phyloP scores from a whole-genome alignment of 2,888 invertebrate genomes.

The Drosophila multiciliata region DNA sequence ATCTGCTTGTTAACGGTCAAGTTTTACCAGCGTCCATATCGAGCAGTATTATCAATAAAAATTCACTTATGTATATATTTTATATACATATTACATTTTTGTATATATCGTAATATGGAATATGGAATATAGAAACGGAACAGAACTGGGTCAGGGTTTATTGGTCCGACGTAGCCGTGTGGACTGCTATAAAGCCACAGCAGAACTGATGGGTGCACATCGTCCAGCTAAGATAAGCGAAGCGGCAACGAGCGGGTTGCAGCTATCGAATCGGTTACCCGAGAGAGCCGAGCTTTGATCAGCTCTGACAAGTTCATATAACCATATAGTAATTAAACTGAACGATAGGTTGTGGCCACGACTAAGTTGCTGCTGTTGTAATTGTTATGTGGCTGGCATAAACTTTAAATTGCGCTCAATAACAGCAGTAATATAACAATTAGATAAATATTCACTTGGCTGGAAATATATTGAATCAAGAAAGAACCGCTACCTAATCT shows the following conservation, averaged over 20 bases:
- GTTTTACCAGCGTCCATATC: background rate
- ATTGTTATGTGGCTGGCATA: constrained; percentile 31
- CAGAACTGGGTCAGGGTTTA: background rate
- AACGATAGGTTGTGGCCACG: constrained; percentile 21
- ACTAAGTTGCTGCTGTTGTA: constrained; percentile 16
- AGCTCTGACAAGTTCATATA: background rate
- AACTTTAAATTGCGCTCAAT: constrained; percentile 3
- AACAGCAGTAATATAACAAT: background rate
- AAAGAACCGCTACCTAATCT: background rate
- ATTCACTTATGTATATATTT: background rate
- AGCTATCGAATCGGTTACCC: constrained; percentile 4
- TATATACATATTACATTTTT: background rate
- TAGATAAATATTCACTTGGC: background rate
- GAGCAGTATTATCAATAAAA: background rate
- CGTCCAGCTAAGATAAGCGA: constrained; percentile 19
- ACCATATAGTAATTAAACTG: background rate
- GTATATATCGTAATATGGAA: background rate
- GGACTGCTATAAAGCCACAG: constrained; percentile 6
- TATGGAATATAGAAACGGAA: background rate
- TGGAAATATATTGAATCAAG: background rate
- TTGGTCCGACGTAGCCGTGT: background rate
- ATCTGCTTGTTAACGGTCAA: background rate
- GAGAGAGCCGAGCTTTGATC: constrained; percentile 17
- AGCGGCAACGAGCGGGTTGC: constrained; percentile 4
- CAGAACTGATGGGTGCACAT: constrained; percentile 18